These are phyloP conservation scores for Rhyacophila evoluta DNA, from an alignment of 2,888 invertebrate genomes.

Conservation along the genomic window DNA sequence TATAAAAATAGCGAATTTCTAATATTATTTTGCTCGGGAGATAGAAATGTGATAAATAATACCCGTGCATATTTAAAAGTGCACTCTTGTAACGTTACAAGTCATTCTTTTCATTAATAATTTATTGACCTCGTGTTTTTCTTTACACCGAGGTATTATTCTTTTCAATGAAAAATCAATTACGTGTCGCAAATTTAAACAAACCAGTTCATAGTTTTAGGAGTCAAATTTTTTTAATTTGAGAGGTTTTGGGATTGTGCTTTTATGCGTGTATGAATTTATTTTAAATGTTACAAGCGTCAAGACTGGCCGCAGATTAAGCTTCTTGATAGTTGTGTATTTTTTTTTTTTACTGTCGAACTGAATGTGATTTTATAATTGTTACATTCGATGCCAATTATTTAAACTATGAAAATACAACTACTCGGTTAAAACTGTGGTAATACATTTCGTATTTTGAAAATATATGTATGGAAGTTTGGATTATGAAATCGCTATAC, in stretches of 20 bases:
- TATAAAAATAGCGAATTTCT: not conserved
- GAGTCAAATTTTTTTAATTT: not conserved
- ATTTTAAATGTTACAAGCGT: not conserved
- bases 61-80: not conserved
- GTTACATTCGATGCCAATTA: too few species aligned
- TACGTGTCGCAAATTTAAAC: constrained; percentile 3
- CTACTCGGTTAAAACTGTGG: too few species aligned
- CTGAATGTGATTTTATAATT: too few species aligned
- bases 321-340: not conserved
- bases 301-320: not conserved
- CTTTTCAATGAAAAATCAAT: not conserved
- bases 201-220: constrained; percentile 12
- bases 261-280: not conserved
- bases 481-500: not conserved
- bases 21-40: constrained; percentile 2
- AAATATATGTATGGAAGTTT: too few species aligned
- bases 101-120: not conserved
- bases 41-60: not conserved
- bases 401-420: too few species aligned
- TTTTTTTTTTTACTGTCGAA: not conserved
- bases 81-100: not conserved
- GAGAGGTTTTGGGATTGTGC: constrained; percentile 19
- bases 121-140: not conserved
- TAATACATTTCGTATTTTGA: too few species aligned
- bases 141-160: not conserved